A percentile compares a stretch with the other conserved stretches of the same genome.
Conservation (phyloP, 1,140 invertebrate genomes). For the Sipha flava region DNA sequence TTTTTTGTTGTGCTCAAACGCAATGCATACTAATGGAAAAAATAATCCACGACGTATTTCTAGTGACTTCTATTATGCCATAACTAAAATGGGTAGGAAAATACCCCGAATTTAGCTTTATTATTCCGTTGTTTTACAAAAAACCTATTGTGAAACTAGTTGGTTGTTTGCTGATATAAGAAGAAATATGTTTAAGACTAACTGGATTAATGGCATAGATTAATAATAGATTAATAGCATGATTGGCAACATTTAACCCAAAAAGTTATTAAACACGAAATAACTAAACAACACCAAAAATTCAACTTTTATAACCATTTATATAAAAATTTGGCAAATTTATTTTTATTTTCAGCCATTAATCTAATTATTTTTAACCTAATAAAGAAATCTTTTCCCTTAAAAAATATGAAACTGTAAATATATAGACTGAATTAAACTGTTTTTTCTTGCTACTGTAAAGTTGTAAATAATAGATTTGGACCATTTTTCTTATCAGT, state of each 20-base stretch:
- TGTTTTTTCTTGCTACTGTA: too few species aligned
- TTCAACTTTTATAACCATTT: too few species aligned
- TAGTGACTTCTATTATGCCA: neutral
- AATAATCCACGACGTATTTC: neutral
- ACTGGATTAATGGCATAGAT: neutral
- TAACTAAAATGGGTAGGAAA: neutral
- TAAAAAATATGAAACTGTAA: too few species aligned
- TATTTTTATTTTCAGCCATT: too few species aligned
- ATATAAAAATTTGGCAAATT: too few species aligned
- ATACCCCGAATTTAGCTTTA: neutral
- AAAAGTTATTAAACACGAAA: neutral
- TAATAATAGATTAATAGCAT: too few species aligned
- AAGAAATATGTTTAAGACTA: neutral
- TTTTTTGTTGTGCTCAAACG: neutral
- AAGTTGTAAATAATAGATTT: too few species aligned
- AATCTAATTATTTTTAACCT: too few species aligned
- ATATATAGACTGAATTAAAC: too few species aligned
- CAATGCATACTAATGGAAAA: neutral
- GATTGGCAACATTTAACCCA: neutral
- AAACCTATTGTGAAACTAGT: neutral
- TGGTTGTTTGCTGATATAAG: neutral
- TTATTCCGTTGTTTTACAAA: neutral
- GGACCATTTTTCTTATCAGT: too few species aligned
- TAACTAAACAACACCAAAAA: neutral
- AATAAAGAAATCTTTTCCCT: too few species aligned